A percentile compares a stretch with the other conserved stretches of the same genome.
Conservation (phyloP, 2,888 invertebrate species). For the Silvanus unidentatus region DNA sequence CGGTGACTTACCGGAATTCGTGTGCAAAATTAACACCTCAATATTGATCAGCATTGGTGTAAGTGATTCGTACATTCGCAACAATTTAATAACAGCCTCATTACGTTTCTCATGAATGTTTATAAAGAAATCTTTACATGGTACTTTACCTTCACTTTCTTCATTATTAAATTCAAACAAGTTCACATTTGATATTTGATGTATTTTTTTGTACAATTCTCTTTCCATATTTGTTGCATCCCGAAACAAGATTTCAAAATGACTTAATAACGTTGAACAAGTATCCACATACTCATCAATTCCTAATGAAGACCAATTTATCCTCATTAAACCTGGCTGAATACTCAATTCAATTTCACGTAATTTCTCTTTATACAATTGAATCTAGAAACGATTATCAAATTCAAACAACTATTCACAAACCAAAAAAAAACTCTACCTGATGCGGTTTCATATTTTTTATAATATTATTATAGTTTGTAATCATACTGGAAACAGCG, state of each 20-base stretch:
- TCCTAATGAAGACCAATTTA: conserved; percentile 82
- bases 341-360: conserved; percentile 68
- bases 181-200: conserved; percentile 53
- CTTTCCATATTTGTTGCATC: conserved; percentile 65
- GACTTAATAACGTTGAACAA: conserved; percentile 54
- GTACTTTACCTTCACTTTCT: conserved; percentile 26
- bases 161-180: conserved; percentile 48
- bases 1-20: conserved; percentile 66
- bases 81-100: conserved; percentile 61
- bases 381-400: conserved; percentile 44
- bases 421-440: no score
- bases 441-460: no score
- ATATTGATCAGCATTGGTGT: conserved; percentile 79
- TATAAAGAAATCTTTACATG: conserved; percentile 61
- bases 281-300: conserved; percentile 65
- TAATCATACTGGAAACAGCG: conserved; percentile 54
- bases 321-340: conserved; percentile 73
- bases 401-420: no score
- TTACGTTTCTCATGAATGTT: conserved; percentile 64
- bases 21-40: conserved; percentile 75
- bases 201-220: conserved; percentile 55
- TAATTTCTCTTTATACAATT: conserved; percentile 63
- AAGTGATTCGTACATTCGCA: conserved; percentile 70
- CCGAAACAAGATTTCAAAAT: conserved; percentile 58
- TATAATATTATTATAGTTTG: conserved; percentile 53